phyloP scores from a whole-genome alignment of 2,113 vertebrate genomes.

The Fulmarus glacialis region DNA sequence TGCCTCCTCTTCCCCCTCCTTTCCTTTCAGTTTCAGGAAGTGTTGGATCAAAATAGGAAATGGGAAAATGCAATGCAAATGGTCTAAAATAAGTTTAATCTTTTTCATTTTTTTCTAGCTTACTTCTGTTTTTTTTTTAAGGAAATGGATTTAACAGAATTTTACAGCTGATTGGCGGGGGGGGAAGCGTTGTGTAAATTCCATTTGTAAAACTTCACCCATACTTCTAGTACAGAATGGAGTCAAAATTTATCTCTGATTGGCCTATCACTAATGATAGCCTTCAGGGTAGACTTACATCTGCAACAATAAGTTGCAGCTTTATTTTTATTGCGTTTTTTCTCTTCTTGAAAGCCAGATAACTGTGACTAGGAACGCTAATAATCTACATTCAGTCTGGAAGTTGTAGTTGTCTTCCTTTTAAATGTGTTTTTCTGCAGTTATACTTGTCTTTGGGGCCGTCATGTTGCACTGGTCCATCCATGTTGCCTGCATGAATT shows the following conservation, averaged over 20 bases:
- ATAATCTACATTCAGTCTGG: not conserved
- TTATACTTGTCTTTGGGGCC: not conserved
- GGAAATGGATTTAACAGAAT: not conserved
- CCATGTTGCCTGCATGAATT: not conserved
- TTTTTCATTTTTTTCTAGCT: not conserved
- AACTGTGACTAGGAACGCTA: not conserved
- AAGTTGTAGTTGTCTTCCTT: not conserved
- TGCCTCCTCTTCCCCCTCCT: not conserved
- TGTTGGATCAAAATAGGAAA: not conserved
- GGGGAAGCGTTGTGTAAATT: not conserved
- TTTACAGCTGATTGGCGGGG: not conserved
- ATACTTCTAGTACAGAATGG: not conserved
- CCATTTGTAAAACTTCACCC: not conserved
- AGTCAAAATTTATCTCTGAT: not conserved
- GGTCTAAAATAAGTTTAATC: not conserved
- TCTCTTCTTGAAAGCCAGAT: not conserved
- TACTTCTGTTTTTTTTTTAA: not conserved
- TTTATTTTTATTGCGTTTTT: not conserved
- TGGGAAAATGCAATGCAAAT: not conserved
- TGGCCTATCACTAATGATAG: not conserved
- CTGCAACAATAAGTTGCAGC: not conserved
- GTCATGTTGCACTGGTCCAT: not conserved
- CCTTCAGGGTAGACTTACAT: not conserved
- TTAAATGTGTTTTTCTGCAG: not conserved
- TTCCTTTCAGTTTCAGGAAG: not conserved